Evolutionary conservation across 2,113 vertebrate genomes (phyloP), one percentile per base, ranked within the genome.

Genomic region (Sebastes schlegelii): DNA sequence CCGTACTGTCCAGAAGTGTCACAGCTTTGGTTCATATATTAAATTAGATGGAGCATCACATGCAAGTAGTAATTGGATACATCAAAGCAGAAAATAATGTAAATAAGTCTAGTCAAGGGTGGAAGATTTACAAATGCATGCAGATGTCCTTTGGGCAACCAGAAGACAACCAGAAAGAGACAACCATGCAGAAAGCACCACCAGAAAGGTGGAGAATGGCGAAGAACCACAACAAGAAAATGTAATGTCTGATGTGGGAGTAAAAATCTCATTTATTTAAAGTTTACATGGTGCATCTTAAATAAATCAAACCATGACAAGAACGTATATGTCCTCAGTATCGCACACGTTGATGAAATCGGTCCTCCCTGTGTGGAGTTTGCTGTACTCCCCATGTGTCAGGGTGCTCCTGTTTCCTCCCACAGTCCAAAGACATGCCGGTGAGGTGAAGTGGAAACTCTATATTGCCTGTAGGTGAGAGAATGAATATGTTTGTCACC

Each of bases 51-150:
- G 84, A 89, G 60, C 64, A 71, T 87, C n/a, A 49, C 19, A 79
- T 80, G 49, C 58, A 52, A 76, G 68, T 16, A 60, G 51, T 83
- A 83, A 85, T 74, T 78, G 66, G 66, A 86, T 71, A 78, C 65
- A 82, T 90, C 74, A 83, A 65, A 84, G 86, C 54, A 67, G 66
- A 70, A 89, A 74, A 87, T 69, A 74, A 85, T 88, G 74, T 81
- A 83, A 85, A 84, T 85, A 79, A 43, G 79, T 70, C 40, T 21
- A 77, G 79, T 74, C 80, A 79, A 54, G 77, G 77, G 51, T 79
- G 64, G 63, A 84, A 48, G 60, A 75, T 58, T 83, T 73, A 77
- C 63, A 86, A 80, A 87, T 84, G 58, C 42, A 80, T 77, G 67
- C 65, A 76, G 70, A 67, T 65, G 65, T 86, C 83, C 81, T 83